Base-by-base conservation (phyloP, 2,888 invertebrate species). In the Drosophila antonietae region DNA sequence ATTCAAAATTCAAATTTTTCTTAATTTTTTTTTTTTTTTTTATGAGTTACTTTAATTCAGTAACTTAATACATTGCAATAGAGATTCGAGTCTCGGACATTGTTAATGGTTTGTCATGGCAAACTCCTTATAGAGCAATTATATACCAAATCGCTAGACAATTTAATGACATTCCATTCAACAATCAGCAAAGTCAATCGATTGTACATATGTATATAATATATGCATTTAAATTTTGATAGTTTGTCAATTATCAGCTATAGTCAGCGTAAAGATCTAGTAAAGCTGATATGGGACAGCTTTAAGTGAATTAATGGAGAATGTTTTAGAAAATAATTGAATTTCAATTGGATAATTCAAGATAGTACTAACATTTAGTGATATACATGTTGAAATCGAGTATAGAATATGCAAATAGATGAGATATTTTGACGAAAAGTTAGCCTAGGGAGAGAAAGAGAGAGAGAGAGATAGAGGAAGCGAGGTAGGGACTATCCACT, bases 181-280 rank as follows among this genome's bases (percentile, higher is more conserved):
- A 49, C 31, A 49, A 49, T 49, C 49, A 49, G 31, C 31, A 31
- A 12, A 49, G n/a, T 18, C 15, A 3, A 9, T 49, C 15, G 31
- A n/a, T 10, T 28, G 5, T 9, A 23, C 23, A 9, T 41, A 15
- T 39, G 14, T 18, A 18, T 51, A 51, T 18, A 18, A 18, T 51
- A 28, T 28, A 9, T 47, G 9, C 15, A 33, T 20, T 28, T n/a
- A 28, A 8, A 47, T 47, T 47, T 47, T 15, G 23, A 28, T 47
- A 47, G 46, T 47, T 47, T 47, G 46, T 47, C 46, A 47, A 47
- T 47, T 28, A 23, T 46, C 46, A 23, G 46, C n/a, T n/a, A n/a
- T n/a, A 31, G 15, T 18, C 18, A 51, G 51, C 33, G 14, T 8
- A 8, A 20, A 35, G 20, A 52, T 35, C 35, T 15, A 14, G 20